Evolutionary conservation across 2,888 invertebrate genomes (phyloP), one percentile per base, ranked within the genome.

Genomic region (Magallana nippona): DNA sequence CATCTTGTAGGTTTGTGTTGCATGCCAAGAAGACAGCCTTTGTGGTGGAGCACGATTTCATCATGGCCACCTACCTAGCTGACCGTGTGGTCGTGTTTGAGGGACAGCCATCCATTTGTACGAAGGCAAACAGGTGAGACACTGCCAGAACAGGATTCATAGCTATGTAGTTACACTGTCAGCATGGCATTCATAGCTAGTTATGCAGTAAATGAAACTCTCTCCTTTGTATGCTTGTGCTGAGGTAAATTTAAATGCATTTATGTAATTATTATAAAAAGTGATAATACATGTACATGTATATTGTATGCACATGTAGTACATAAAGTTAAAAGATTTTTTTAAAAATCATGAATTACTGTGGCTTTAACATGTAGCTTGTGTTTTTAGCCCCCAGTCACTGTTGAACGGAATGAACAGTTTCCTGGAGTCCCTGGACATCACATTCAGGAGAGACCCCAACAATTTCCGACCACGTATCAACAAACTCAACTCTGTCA

Each of bases 11-110:
- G 92, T 99, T 99, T 94, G 99, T 99, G 94, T 96, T 99, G 77
- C 99, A 99, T 93, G 98, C 99, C 0, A 99, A 99, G 95, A 98
- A 99, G 94, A 99, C 99, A 10, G 99, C 99, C 15, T 99, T 99
- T 94, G 97, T 99, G 19, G 99, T 99, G 1, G 99, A 99, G 96
- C 99, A 99, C 96, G 99, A 99, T 95, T 99, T 99, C 94, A 99
- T 99, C 89, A 99, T 99, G 99, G 99, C 99, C 19, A 99, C 99
- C 0, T 99, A 99, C 94, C 95, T 98, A 87, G 98, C 99, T 0
- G 99, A 99, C 94, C 96, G 99, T 77, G 99, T 99, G 2, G 98
- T 99, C 89, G 99, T 99, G 80, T 99, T 99, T 94, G 99, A 99
- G 93, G 99, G 99, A 79, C 95, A 95, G 77, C 99, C 99, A 0